A percentile compares a stretch with the other conserved stretches of the same genome.
These are phyloP conservation scores for Lottia gigantea DNA, from an alignment of 2,888 invertebrate species.

Conservation along the genomic window DNA sequence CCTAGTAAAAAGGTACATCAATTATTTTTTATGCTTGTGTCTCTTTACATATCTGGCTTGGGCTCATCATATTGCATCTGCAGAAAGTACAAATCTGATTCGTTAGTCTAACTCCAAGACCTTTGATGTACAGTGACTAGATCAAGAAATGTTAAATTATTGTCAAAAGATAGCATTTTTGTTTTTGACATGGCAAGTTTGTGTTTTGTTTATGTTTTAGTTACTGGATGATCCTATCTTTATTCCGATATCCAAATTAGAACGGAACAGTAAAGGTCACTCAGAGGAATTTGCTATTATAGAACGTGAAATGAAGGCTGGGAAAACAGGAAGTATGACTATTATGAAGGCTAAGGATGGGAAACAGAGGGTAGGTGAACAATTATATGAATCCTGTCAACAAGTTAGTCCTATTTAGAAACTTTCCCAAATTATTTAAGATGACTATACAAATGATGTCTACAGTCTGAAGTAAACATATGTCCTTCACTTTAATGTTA, in stretches of 20 bases:
- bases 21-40: constrained; percentile 26
- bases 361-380: constrained; percentile 46
- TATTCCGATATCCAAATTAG: constrained; percentile 67
- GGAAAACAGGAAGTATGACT: constrained; percentile 50
- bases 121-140: too few species aligned
- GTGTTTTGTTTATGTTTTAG: constrained; percentile 38
- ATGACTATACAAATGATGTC: too few species aligned
- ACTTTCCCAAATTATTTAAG: too few species aligned
- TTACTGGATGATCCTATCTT: constrained; percentile 68
- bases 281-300: constrained; percentile 64
- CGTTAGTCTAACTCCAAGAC: too few species aligned
- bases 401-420: too few species aligned
- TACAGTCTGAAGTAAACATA: too few species aligned
- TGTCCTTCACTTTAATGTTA: not conserved
- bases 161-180: too few species aligned
- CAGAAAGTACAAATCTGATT: not conserved
- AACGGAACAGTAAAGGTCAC: constrained; percentile 63
- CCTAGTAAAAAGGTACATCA: constrained; percentile 64
- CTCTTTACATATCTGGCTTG: not conserved
- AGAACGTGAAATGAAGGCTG: constrained; percentile 60
- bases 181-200: too few species aligned
- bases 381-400: not conserved
- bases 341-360: constrained; percentile 53
- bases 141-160: too few species aligned
- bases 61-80: not conserved